A percentile compares a stretch with the other conserved stretches of the same genome.
phyloP scores from a whole-genome alignment of 2,888 invertebrate genomes.

The Drosophila ochracea region DNA sequence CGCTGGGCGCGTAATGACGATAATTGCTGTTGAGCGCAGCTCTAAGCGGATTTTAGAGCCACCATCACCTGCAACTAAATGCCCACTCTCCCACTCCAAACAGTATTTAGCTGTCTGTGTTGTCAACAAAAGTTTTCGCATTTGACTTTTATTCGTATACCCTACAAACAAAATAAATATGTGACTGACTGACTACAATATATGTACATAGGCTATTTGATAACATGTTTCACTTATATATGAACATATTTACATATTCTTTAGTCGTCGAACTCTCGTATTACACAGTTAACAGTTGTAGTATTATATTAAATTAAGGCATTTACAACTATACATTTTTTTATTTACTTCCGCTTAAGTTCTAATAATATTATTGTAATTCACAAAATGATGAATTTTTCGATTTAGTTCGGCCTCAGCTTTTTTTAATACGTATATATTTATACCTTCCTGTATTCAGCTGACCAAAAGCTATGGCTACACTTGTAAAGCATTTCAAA shows the following conservation, averaged over 20 bases:
- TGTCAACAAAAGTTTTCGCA: slow-evolving; percentile 40
- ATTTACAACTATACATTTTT: not conserved
- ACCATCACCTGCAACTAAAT: slow-evolving; percentile 30
- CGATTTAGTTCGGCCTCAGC: not conserved
- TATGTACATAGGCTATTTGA: not conserved
- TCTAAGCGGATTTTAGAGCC: slow-evolving; percentile 69
- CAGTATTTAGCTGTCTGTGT: slow-evolving; percentile 32
- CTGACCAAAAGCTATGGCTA: too few species aligned
- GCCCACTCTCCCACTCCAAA: not conserved
- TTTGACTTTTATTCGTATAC: slow-evolving; percentile 36
- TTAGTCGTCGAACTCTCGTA: not conserved
- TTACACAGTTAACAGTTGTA: not conserved
- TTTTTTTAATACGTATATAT: not conserved
- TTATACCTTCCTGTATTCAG: not conserved
- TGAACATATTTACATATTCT: not conserved
- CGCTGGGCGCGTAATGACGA: slow-evolving; percentile 74
- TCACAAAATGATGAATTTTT: not conserved
- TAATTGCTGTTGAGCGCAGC: slow-evolving; percentile 79
- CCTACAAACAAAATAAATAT: not conserved
- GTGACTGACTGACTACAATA: too few species aligned
- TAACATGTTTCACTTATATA: not conserved
- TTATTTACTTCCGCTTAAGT: not conserved
- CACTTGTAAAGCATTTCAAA: slow-evolving; percentile 4
- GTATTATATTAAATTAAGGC: not conserved
- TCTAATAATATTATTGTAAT: not conserved